These are phyloP conservation scores for Erebia palarica DNA, from an alignment of 2,888 invertebrate species.

Conservation along the genomic window DNA sequence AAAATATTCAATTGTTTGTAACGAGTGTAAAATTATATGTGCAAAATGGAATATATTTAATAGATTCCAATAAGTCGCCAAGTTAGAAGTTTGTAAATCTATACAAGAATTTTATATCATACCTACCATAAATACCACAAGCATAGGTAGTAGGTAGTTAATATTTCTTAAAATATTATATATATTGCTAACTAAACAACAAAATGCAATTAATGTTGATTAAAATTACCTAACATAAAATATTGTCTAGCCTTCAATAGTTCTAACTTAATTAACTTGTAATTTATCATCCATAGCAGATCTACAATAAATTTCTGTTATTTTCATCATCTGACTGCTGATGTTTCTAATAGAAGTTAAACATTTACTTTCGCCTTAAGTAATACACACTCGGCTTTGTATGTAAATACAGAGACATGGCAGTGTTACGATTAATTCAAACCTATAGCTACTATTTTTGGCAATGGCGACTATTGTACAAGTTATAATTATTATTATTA, in stretches of 20 bases:
- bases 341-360: conserved; percentile 18
- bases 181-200: background rate
- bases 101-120: background rate
- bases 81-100: conserved; percentile 16
- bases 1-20: conserved; percentile 32
- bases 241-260: background rate
- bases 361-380: background rate
- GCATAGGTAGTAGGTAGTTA: background rate
- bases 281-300: background rate
- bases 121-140: background rate
- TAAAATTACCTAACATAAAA: background rate
- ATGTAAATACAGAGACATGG: conserved; percentile 39
- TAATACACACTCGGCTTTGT: conserved; percentile 41
- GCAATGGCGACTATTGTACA: conserved; percentile 69
- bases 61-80: conserved; percentile 40
- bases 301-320: background rate
- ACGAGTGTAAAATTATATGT: conserved; percentile 34
- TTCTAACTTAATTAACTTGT: background rate
- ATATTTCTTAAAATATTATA: background rate
- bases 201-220: background rate
- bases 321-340: conserved; percentile 8
- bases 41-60: conserved; percentile 36
- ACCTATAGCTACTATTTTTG: conserved; percentile 44
- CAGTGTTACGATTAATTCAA: conserved; percentile 37
- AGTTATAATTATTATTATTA: conserved; percentile 50